Conservation (phyloP, 2,113 vertebrate species). For the Aspidoscelis tigris region DNA sequence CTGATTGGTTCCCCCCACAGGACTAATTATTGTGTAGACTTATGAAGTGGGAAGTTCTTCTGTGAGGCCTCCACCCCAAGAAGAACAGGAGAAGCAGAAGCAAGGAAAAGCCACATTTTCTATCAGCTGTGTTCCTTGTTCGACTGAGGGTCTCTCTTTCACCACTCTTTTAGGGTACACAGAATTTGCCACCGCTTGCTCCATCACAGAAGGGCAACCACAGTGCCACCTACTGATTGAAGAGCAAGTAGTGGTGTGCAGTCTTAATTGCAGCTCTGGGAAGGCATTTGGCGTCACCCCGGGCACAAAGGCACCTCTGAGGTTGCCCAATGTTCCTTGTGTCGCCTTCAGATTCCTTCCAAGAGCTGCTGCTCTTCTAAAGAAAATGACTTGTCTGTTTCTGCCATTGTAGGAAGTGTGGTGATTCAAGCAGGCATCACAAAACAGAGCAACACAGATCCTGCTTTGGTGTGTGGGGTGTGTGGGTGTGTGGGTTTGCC, state of each 20-base stretch:
- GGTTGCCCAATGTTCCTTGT: fast-evolving
- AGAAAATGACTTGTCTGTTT: fast-evolving
- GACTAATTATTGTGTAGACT: fast-evolving
- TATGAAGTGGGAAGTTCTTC: too few species aligned
- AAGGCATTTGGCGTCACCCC: not conserved
- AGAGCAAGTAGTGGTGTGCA: not conserved
- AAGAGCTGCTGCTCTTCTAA: not conserved
- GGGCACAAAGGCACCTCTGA: not conserved
- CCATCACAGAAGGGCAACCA: not conserved
- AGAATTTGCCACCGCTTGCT: not conserved
- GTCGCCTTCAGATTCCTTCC: not conserved
- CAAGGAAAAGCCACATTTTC: not conserved
- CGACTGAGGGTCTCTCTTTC: not conserved
- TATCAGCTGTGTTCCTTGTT: not conserved
- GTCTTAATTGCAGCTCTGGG: too few species aligned
- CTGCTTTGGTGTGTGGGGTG: too few species aligned
- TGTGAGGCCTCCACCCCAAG: not conserved
- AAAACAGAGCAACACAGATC: too few species aligned
- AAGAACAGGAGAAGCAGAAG: not conserved
- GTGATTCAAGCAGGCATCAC: slow-evolving; percentile 13
- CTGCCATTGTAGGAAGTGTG: not conserved
- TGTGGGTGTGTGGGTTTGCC: not conserved
- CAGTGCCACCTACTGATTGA: not conserved
- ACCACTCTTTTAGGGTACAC: not conserved
- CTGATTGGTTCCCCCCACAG: too few species aligned